A percentile compares a stretch with the other conserved stretches of the same genome.
These are phyloP conservation scores for Thunnus thynnus DNA, from an alignment of 2,113 vertebrate species.

Conservation along the genomic window DNA sequence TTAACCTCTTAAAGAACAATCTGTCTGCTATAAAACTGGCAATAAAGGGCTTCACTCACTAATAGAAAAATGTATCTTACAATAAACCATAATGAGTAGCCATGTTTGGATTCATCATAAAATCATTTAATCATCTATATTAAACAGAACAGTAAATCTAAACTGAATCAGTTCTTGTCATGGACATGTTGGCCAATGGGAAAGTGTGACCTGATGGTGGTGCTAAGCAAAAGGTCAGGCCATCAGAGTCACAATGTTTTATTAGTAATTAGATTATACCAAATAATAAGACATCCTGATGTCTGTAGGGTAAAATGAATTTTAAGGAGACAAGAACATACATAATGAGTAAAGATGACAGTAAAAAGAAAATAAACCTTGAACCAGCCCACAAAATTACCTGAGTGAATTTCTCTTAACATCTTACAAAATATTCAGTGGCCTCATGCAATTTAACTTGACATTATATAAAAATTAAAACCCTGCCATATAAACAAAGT, in stretches of 20 bases:
- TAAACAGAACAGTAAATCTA: not conserved
- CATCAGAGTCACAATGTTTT: not conserved
- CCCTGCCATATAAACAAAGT: conserved; percentile 38
- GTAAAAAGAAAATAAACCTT: not conserved
- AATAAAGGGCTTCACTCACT: not conserved
- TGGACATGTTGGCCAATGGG: not conserved
- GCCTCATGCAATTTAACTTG: conserved; percentile 3
- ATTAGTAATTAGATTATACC: not conserved
- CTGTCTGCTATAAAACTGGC: no score
- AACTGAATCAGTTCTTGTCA: not conserved
- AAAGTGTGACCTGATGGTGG: not conserved
- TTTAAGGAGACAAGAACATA: not conserved
- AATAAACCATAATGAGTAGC: not conserved
- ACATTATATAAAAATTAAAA: conserved; percentile 31
- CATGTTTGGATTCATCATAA: not conserved
- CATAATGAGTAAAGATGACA: not conserved
- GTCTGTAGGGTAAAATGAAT: not conserved
- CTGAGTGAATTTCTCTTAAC: not conserved
- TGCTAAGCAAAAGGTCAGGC: not conserved
- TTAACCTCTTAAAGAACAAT: no score
- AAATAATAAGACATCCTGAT: not conserved
- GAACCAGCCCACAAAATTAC: not conserved
- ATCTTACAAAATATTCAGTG: conserved; percentile 29
- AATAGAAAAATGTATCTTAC: not conserved
- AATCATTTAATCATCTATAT: not conserved